Conservation (phyloP, 1,140 invertebrate genomes). For the Zaprionus gabonicus region DNA sequence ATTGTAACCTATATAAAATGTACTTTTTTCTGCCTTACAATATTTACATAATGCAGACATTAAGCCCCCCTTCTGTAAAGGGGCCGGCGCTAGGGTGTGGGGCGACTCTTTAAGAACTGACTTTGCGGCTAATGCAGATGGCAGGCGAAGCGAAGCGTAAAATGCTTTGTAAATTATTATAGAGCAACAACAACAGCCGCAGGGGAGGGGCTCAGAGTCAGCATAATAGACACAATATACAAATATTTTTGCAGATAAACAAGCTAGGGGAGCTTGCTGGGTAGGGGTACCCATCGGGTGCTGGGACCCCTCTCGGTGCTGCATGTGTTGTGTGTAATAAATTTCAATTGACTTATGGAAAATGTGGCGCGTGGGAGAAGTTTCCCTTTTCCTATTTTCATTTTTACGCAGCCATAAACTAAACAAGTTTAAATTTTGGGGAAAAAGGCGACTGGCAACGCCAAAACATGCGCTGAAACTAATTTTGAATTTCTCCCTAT, state of each 20-base stretch:
- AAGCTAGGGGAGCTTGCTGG: slow-evolving; percentile 35
- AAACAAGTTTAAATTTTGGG: slow-evolving; percentile 15
- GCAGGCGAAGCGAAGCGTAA: slow-evolving; percentile 74
- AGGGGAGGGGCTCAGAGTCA: not conserved
- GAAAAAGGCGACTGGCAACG: not conserved
- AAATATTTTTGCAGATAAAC: slow-evolving; percentile 67
- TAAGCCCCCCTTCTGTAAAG: not conserved
- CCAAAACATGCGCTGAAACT: not conserved
- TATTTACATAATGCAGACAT: slow-evolving; percentile 59
- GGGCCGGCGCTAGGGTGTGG: not conserved
- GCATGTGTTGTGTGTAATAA: slow-evolving; percentile 57
- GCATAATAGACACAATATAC: slow-evolving; percentile 31
- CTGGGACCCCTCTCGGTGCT: not conserved
- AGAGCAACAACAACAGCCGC: slow-evolving; percentile 28
- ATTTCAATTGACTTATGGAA: slow-evolving; percentile 75
- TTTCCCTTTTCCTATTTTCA: slow-evolving; percentile 16
- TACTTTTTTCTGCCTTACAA: slow-evolving; percentile 14
- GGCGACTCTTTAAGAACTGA: slow-evolving; percentile 50
- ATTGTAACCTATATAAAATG: not conserved
- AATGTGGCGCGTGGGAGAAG: slow-evolving; percentile 30
- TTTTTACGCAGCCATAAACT: not conserved
- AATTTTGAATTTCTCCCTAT: not conserved
- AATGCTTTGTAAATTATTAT: slow-evolving; percentile 79
- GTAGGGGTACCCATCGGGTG: not conserved
- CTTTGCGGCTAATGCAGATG: slow-evolving; percentile 77